Conservation (phyloP, 2,888 invertebrate genomes). For the Drosophila barbarae region DNA sequence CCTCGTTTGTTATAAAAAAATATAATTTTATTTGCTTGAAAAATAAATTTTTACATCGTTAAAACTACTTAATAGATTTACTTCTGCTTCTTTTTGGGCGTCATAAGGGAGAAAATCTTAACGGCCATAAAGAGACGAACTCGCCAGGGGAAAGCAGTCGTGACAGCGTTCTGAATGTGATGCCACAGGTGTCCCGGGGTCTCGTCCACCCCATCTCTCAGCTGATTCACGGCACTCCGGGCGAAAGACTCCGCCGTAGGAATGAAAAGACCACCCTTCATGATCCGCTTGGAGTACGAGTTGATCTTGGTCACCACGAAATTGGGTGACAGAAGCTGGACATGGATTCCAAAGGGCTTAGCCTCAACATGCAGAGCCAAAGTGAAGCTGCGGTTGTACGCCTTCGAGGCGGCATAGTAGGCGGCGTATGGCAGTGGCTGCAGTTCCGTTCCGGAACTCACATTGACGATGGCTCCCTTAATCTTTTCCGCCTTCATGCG, state of each 20-base stretch:
- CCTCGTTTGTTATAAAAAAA: constrained; percentile 70
- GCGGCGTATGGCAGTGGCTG: constrained; percentile 92
- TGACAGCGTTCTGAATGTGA: constrained; percentile 85
- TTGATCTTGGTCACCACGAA: constrained; percentile 96
- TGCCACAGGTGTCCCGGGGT: constrained; percentile 95
- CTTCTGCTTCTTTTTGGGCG: constrained; percentile 3
- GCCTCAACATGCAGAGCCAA: constrained; percentile 90
- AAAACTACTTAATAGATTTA: constrained; percentile 7
- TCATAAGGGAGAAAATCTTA: constrained; percentile 26
- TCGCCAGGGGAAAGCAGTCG: constrained; percentile 39
- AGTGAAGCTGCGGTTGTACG: constrained; percentile 88
- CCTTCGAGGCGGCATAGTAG: constrained; percentile 93
- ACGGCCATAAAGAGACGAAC: constrained; percentile 27
- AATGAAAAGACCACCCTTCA: constrained; percentile 84
- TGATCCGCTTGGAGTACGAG: constrained; percentile 85
- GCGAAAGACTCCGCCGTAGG: constrained; percentile 86
- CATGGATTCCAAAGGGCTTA: constrained; percentile 85
- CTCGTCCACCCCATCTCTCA: constrained; percentile 89
- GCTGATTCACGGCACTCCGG: constrained; percentile 86
- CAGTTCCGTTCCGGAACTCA: constrained; percentile 91
- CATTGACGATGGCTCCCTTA: constrained; percentile 91
- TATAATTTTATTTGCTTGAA: neutral
- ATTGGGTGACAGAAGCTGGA: constrained; percentile 90
- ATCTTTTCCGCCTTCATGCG: constrained; percentile 85
- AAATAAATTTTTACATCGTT: neutral